phyloP scores from a whole-genome alignment of 2,888 invertebrate genomes.

The Parnassius smintheus region DNA sequence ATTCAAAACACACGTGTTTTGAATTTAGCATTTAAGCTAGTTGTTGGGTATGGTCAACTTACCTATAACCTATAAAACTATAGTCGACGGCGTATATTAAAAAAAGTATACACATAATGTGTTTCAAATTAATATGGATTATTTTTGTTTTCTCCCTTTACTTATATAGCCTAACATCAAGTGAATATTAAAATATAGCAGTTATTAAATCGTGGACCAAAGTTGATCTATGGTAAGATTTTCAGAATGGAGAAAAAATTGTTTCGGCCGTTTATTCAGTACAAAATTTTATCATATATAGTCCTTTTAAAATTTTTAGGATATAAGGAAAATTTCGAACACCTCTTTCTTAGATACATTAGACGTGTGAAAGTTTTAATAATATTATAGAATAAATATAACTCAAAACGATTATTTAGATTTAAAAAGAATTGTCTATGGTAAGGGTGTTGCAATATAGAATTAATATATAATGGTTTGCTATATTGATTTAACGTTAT shows the following conservation, averaged over 20 bases:
- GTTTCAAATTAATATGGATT: too few species aligned
- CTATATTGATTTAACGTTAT: slow-evolving; percentile 16
- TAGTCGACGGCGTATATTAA: too few species aligned
- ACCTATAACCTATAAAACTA: too few species aligned
- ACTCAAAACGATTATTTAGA: not conserved
- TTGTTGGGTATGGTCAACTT: too few species aligned
- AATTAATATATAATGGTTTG: slow-evolving; percentile 25
- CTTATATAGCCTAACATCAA: too few species aligned
- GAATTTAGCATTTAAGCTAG: too few species aligned
- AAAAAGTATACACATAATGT: too few species aligned
- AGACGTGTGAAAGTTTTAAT: slow-evolving; percentile 7
- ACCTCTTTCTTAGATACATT: slow-evolving; percentile 2
- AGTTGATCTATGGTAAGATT: slow-evolving; percentile 31
- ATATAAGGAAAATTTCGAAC: slow-evolving; percentile 8
- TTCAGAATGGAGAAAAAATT: slow-evolving; percentile 30
- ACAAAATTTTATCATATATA: slow-evolving; percentile 66
- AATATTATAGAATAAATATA: slow-evolving; percentile 9
- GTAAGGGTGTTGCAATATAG: slow-evolving; percentile 28
- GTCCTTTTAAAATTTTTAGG: slow-evolving; percentile 35
- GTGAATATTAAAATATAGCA: too few species aligned
- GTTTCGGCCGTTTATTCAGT: slow-evolving; percentile 67
- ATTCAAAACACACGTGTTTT: too few species aligned
- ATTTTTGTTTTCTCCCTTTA: too few species aligned
- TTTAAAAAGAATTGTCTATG: slow-evolving; percentile 21
- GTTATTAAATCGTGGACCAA: slow-evolving; percentile 17